Evolutionary conservation across 1,140 invertebrate species (phyloP), one percentile per base, ranked within the genome.

Genomic region (Zaprionus kolodkinae): DNA sequence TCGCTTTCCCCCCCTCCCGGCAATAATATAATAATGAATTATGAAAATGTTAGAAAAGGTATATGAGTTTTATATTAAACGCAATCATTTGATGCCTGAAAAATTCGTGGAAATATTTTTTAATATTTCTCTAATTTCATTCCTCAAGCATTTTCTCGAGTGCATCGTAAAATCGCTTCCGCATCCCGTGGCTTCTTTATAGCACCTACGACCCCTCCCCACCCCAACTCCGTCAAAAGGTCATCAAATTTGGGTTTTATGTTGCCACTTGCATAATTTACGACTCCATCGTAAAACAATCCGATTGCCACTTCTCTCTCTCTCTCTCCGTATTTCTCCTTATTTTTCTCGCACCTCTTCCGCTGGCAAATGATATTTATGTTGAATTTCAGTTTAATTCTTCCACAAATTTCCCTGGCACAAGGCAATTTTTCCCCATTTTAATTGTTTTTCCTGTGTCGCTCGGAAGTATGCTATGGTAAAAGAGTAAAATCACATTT

Each of bases 401-500:
- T 54, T 64, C 21, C 60, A 71, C 45, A 59, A 17, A 61, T 66
- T 65, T 69, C 25, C 33, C 65, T 30, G 27, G 27, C 27, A 30
- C 27, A 30, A 30, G 27, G 27, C 27, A 30, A 30, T 2, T 30
- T 6, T 30, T 30, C 27, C 27, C 27, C 27, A 1, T 80, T 84
- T 87, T 87, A 89, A 87, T 87, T 87, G 84, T 87, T 88, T 86
- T 83, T 56, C 40, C 57, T 25, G 36, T 40, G 54, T 54, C 54
- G 69, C 63, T 59, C 21, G 12, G 54, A 76, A 76, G 68, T 79
- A 70, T 54, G 61, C 73, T 43, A 59, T 21, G 59, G 9, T 13
- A 6, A 36, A 50, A 62, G 36, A 30, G 50, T 17, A 50, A 57
- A 65, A 40, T 50, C 30, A 25, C 30, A 45, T 45, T 33, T 11